Evolutionary conservation across 30 jellyfish, hydroid and myxozoan species (phyloP).

Genomic region (Pelagia noctiluca): DNA sequence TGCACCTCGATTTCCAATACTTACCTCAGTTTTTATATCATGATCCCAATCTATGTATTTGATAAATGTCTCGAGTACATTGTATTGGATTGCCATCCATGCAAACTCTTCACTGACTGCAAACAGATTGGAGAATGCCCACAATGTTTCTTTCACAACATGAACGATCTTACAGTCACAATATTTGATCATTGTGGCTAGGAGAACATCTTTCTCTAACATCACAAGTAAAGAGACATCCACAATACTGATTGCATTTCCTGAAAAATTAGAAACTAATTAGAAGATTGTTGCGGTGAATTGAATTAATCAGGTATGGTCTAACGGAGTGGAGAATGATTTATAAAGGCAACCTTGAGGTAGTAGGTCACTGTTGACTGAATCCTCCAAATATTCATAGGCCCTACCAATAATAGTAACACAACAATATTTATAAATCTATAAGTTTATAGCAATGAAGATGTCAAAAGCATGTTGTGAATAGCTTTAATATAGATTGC

Average conservation of each 20-base stretch:
- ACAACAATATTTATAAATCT: too few relatives aligned
- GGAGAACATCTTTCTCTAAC: neutral
- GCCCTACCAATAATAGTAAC: too few relatives aligned
- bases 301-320: too few relatives aligned
- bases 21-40: constrained; percentile 75
- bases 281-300: too few relatives aligned
- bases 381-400: too few relatives aligned
- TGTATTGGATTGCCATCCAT: neutral
- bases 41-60: constrained; percentile 62
- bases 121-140: constrained; percentile 77
- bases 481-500: too few relatives aligned
- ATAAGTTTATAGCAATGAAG: too few relatives aligned
- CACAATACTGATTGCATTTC: constrained; percentile 16
- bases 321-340: too few relatives aligned
- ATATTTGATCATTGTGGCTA: constrained; percentile 20
- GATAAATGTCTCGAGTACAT: constrained; percentile 18
- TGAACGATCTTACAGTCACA: constrained; percentile 53
- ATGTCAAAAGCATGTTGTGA: too few relatives aligned
- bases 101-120: constrained; percentile 21
- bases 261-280: neutral
- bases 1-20: neutral
- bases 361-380: too few relatives aligned
- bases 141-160: constrained; percentile 71
- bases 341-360: too few relatives aligned
- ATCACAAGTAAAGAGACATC: neutral